Evolutionary conservation across 1,140 invertebrate species (phyloP).

Genomic region (Brachionus asplanchnoidis): DNA sequence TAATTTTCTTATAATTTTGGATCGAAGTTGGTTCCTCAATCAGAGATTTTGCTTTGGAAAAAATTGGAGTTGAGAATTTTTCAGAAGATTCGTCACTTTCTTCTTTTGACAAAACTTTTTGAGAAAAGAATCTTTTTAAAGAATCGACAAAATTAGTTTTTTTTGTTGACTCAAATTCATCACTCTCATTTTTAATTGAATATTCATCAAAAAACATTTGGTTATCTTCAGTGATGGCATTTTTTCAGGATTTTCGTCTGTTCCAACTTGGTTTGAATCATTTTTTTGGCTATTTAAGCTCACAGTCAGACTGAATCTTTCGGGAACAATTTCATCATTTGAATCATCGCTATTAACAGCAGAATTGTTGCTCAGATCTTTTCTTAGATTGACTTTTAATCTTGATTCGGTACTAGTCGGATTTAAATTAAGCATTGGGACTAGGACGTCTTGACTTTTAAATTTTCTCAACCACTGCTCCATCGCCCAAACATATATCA

Average conservation of each 20-base stretch:
- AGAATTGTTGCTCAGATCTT: constrained; percentile 36
- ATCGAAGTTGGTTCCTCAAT: no score
- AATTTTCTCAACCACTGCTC: no score
- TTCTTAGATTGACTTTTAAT: neutral
- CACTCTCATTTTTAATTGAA: neutral
- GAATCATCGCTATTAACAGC: constrained; percentile 42
- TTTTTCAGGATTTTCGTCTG: constrained; percentile 61
- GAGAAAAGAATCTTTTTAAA: neutral
- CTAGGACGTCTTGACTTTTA: no score
- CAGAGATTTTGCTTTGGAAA: no score
- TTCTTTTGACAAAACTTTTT: neutral
- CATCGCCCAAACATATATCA: no score
- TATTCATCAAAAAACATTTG: neutral
- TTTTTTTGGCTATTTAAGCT: neutral
- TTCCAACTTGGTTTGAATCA: neutral
- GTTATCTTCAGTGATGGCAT: constrained; percentile 38
- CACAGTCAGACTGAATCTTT: neutral
- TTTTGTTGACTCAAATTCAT: neutral
- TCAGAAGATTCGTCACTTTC: neutral
- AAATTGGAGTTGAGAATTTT: neutral
- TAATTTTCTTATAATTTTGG: no score
- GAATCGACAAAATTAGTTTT: neutral
- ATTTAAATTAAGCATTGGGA: constrained; percentile 75
- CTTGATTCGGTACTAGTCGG: neutral
- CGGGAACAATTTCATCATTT: constrained; percentile 41